These are phyloP conservation scores for Arenicola marina DNA, from an alignment of 2,888 invertebrate genomes.

Conservation along the genomic window DNA sequence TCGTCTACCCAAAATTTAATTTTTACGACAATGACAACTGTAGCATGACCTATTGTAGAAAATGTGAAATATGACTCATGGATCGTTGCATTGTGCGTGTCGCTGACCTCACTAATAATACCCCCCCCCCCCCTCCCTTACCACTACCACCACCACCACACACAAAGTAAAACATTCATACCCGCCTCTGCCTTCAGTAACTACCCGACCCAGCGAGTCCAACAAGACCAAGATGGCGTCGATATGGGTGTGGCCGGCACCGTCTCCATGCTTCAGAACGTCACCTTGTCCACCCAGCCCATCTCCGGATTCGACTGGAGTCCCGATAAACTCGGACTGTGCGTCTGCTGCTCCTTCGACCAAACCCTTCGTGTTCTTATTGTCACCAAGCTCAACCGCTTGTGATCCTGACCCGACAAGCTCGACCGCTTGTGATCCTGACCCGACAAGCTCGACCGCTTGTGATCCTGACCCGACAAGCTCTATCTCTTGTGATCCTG, in stretches of 20 bases:
- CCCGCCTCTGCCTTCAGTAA: constrained; percentile 68
- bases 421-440: constrained; percentile 62
- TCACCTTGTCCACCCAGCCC: constrained; percentile 82
- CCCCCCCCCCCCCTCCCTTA: too few relatives aligned
- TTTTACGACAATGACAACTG: too few relatives aligned
- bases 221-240: constrained; percentile 73
- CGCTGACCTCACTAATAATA: too few relatives aligned
- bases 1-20: too few relatives aligned
- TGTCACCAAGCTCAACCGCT: constrained; percentile 76
- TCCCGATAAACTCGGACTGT: constrained; percentile 83
- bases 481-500: constrained; percentile 62
- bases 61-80: too few relatives aligned
- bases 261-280: constrained; percentile 77
- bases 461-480: constrained; percentile 67
- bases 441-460: constrained; percentile 71
- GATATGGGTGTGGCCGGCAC: constrained; percentile 78
- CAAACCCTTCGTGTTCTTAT: constrained; percentile 85
- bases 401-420: constrained; percentile 67
- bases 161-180: too few relatives aligned
- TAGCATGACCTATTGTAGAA: too few relatives aligned
- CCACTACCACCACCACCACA: too few relatives aligned
- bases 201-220: constrained; percentile 79
- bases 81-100: too few relatives aligned
- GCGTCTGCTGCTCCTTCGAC: constrained; percentile 88
- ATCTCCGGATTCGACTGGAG: constrained; percentile 91